These are phyloP conservation scores for Xestia ashworthii DNA, from an alignment of 2,888 invertebrate genomes.

Conservation along the genomic window DNA sequence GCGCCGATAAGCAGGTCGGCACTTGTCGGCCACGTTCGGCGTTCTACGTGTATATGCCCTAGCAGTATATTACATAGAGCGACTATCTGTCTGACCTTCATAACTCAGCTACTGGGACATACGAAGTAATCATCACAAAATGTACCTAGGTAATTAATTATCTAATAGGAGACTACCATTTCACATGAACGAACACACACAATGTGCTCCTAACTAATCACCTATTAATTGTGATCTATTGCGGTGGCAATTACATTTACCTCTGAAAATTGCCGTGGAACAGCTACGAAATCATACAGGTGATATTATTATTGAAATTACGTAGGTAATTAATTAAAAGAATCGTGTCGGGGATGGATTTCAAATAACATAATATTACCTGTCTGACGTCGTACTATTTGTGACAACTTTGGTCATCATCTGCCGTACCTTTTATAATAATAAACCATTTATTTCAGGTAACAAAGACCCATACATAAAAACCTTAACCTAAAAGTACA, in stretches of 20 bases:
- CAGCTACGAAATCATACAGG: neutral
- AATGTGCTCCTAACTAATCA: conserved; percentile 1
- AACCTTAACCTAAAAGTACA: no score
- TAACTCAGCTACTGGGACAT: neutral
- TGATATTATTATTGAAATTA: neutral
- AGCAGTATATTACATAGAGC: no score
- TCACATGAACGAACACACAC: neutral
- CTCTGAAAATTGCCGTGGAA: neutral
- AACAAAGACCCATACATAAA: no score
- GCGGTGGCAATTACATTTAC: conserved; percentile 15
- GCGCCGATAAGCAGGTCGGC: no score
- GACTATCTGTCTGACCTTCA: no score
- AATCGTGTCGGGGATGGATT: neutral
- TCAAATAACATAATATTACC: no score
- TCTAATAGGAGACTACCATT: neutral
- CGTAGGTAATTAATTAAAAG: neutral
- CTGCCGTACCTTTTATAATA: no score
- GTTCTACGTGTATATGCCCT: no score
- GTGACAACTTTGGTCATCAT: neutral
- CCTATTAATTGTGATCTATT: neutral
- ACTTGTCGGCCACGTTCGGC: no score
- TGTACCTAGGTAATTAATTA: neutral
- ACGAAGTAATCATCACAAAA: neutral
- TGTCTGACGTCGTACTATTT: no score
- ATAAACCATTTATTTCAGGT: no score